Base-by-base conservation (phyloP, 2,113 vertebrate genomes). In the Epinephelus fuscoguttatus region DNA sequence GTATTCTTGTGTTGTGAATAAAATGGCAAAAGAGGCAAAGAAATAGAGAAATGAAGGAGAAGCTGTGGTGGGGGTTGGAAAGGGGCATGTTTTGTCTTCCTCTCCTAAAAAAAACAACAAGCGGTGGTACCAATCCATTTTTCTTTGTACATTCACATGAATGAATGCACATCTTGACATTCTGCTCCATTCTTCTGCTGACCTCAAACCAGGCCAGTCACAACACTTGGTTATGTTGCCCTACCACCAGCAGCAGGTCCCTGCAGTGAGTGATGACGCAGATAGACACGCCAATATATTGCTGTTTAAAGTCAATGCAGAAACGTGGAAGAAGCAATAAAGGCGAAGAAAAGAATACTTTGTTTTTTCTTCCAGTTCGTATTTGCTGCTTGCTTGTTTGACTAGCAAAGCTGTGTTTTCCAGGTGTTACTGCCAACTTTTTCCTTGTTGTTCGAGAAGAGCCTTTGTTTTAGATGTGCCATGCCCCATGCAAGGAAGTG, bases 1-100 rank as follows among this genome's bases (percentile, higher is more conserved):
- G 90, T 92, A 90, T 95, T 95, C 91, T 89, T 90, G 91, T 93
- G 92, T 94, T 94, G 94, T 91, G 94, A 93, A 93, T 93, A 94
- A 94, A 95, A 93, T 80, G 91, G 89, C 85, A 89, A 93, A 91
- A 89, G 81, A 89, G 84, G 81, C 82, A 88, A 89, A 92, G 90
- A 89, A 84, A 89, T 80, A 70, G 85, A 84, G 74, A 85, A 86
- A 88, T 81, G 82, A 62, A 85, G 75, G 81, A 88, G 78, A 85
- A 82, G 67, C 78, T 62, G 78, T 79, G 78, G 76, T 57, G 75
- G 79, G 45, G 47, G 74, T 47, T 53, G 80, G 80, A 73, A 6
- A 63, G 62, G 62, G 45, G 69, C 30, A 13, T 23, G 57, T 74
- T 67, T 84, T 2, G n/a, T 50, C 61, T 56, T 59, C 57, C 60